Conservation (phyloP, 1,140 invertebrate species). For the Aphis craccivora region DNA sequence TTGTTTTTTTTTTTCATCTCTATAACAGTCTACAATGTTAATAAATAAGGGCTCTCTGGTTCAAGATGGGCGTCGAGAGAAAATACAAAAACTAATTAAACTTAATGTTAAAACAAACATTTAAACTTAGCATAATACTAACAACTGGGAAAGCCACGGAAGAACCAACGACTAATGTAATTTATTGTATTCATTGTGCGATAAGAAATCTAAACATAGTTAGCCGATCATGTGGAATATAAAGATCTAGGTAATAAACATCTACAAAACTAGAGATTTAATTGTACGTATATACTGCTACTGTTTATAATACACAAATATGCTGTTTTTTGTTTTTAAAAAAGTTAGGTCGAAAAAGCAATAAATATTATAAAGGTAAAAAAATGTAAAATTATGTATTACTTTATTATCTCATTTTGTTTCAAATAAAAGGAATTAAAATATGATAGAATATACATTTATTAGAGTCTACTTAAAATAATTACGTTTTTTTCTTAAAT, state of each 20-base stretch:
- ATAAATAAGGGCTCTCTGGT: constrained; percentile 22
- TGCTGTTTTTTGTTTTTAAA: background rate
- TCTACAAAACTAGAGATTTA: background rate
- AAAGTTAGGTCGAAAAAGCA: background rate
- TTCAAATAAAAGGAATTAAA: background rate
- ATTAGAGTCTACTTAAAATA: background rate
- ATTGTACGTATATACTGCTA: background rate
- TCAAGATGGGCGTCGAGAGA: constrained; percentile 24
- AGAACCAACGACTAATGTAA: constrained; percentile 38
- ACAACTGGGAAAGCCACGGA: constrained; percentile 9
- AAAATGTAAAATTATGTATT: background rate
- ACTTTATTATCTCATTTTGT: too few relatives aligned
- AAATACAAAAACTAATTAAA: constrained; percentile 56
- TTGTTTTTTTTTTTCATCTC: background rate
- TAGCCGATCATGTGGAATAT: background rate
- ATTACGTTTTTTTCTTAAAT: background rate
- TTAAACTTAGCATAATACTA: constrained; percentile 35
- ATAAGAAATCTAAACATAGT: constrained; percentile 49
- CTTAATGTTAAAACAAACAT: constrained; percentile 47
- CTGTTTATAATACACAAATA: background rate
- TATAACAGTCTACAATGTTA: background rate
- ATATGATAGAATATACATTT: background rate
- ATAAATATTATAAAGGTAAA: background rate
- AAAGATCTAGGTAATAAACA: background rate
- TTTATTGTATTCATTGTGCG: constrained; percentile 18